Conservation (phyloP, 2,113 vertebrate species). For the Passer montanus region DNA sequence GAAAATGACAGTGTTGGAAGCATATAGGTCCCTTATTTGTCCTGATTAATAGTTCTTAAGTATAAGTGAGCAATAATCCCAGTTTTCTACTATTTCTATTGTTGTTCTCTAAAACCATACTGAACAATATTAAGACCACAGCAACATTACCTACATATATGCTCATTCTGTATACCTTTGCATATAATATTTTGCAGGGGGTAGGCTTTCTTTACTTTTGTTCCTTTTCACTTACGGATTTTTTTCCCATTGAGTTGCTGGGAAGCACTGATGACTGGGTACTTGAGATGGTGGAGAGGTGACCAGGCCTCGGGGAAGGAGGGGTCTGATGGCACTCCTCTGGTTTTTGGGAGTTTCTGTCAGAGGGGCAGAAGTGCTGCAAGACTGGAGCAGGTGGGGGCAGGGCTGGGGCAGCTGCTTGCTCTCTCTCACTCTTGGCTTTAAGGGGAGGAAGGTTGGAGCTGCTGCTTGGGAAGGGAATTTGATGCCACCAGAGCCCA, state of each 20-base stretch:
- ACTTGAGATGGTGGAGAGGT: fast-evolving
- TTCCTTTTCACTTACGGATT: neutral
- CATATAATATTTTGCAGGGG: neutral
- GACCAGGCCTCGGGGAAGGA: neutral
- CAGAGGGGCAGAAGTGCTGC: neutral
- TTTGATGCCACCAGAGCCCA: neutral
- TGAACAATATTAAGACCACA: neutral
- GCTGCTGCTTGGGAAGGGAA: neutral
- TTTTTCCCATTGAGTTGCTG: neutral
- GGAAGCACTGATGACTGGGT: neutral
- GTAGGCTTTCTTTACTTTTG: neutral
- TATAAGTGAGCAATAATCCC: neutral
- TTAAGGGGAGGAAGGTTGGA: neutral
- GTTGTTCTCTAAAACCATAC: neutral
- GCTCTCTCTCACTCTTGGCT: neutral
- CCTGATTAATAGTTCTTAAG: neutral
- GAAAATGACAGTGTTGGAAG: neutral
- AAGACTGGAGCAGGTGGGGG: neutral
- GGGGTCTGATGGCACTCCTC: too few relatives aligned
- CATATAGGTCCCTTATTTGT: neutral
- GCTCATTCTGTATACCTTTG: neutral
- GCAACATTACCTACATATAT: neutral
- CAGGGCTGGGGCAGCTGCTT: neutral
- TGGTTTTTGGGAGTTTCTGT: neutral
- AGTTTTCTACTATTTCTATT: neutral